Evolutionary conservation across 2,113 vertebrate genomes (phyloP).

Genomic region (Bubalus kerabau): DNA sequence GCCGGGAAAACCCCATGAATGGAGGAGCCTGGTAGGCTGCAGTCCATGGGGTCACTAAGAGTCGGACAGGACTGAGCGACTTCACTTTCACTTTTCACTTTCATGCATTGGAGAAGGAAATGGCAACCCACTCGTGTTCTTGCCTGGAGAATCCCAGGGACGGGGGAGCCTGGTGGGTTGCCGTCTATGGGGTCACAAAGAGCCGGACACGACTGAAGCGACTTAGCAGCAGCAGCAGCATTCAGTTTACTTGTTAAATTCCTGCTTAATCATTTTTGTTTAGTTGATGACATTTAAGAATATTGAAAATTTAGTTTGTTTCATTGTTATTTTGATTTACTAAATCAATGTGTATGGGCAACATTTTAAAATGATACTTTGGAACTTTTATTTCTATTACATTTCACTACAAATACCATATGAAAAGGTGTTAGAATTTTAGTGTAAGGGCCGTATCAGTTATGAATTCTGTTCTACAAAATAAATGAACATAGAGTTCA

Average conservation of each 20-base stretch:
- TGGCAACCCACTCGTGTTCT: no score
- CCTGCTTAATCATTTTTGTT: background rate
- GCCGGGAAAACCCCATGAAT: no score
- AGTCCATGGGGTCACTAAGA: no score
- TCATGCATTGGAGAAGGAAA: no score
- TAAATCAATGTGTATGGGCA: constrained; percentile 35
- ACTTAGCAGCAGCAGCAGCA: no score
- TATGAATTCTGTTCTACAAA: constrained; percentile 44
- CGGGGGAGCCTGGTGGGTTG: no score
- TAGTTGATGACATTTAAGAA: constrained; percentile 62
- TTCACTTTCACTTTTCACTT: no score
- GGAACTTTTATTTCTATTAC: constrained; percentile 28
- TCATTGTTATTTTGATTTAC: constrained; percentile 56
- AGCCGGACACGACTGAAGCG: no score
- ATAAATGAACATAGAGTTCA: constrained; percentile 14
- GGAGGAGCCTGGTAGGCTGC: no score
- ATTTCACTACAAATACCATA: constrained; percentile 53
- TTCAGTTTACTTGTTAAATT: background rate
- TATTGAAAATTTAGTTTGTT: constrained; percentile 36
- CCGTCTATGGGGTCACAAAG: no score
- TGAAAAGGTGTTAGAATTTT: constrained; percentile 47
- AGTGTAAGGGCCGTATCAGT: background rate
- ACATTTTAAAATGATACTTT: constrained; percentile 49
- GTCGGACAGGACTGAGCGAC: no score
- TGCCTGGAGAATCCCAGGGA: no score